These are phyloP conservation scores for Brachypterus glaber DNA, from an alignment of 2,888 invertebrate genomes.

Conservation along the genomic window DNA sequence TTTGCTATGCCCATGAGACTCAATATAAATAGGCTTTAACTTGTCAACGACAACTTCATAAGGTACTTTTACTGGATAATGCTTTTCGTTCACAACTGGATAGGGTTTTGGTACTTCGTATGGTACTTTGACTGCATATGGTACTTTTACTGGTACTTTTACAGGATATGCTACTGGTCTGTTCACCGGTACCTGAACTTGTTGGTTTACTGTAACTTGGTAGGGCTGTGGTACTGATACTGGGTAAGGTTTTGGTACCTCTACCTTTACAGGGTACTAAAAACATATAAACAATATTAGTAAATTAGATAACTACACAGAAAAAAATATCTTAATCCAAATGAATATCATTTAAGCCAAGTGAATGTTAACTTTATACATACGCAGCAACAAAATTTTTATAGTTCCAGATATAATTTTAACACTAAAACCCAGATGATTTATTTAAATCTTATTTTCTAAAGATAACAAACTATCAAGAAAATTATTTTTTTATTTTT, in stretches of 20 bases:
- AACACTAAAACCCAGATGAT: too few relatives aligned
- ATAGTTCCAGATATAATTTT: too few relatives aligned
- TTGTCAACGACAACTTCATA: conserved; percentile 51
- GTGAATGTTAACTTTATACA: too few relatives aligned
- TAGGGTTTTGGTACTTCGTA: conserved; percentile 27
- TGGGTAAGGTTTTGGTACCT: conserved; percentile 12
- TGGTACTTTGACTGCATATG: conserved; percentile 13
- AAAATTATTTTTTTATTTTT: too few relatives aligned
- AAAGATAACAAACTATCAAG: too few relatives aligned
- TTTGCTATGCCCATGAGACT: conserved; percentile 27
- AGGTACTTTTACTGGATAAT: conserved; percentile 48
- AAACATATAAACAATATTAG: too few relatives aligned
- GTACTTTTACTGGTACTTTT: conserved; percentile 11
- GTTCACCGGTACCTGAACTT: conserved; percentile 14
- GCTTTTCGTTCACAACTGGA: conserved; percentile 44
- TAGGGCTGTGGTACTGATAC: conserved; percentile 14
- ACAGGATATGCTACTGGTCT: conserved; percentile 11
- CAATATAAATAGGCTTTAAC: conserved; percentile 39
- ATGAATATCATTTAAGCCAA: too few relatives aligned
- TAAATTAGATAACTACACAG: too few relatives aligned
- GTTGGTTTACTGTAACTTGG: conserved; percentile 10
- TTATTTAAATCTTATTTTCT: too few relatives aligned
- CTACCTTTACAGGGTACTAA: background rate
- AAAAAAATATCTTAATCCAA: too few relatives aligned
- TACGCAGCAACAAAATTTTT: too few relatives aligned